A percentile compares a stretch with the other conserved stretches of the same genome.
These are phyloP conservation scores for Myzus persicae DNA, from an alignment of 1,140 invertebrate species.

Conservation along the genomic window DNA sequence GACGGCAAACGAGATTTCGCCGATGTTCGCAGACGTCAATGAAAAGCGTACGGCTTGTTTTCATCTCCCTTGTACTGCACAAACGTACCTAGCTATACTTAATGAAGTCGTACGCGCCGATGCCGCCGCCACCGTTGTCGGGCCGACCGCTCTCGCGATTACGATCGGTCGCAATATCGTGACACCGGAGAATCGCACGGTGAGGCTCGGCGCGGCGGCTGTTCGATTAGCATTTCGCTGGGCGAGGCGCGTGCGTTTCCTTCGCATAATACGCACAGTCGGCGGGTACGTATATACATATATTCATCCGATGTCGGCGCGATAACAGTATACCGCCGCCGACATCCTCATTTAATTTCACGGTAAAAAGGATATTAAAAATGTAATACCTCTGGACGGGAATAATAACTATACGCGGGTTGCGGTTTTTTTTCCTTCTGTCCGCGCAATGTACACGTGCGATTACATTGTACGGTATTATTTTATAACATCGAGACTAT, in stretches of 20 bases:
- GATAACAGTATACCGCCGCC: not conserved
- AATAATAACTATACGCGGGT: not conserved
- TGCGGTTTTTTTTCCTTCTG: not conserved
- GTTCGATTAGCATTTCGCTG: conserved; percentile 27
- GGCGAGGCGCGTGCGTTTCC: not conserved
- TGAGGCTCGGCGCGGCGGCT: no score
- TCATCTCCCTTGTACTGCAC: not conserved
- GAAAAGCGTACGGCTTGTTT: not conserved
- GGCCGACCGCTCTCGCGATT: not conserved
- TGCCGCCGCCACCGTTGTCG: not conserved
- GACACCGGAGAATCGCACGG: conserved; percentile 12
- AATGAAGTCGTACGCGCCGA: conserved; percentile 16
- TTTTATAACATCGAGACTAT: not conserved
- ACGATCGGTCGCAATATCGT: conserved; percentile 27
- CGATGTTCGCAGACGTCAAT: conserved; percentile 16
- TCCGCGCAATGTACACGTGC: no score
- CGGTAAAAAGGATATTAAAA: not conserved
- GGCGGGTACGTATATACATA: not conserved
- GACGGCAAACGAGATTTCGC: not conserved
- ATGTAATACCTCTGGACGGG: not conserved
- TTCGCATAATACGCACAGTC: not conserved
- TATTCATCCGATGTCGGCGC: not conserved
- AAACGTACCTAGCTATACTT: not conserved
- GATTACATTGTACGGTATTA: not conserved
- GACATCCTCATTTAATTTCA: conserved; percentile 1